Percentiles rank a stretch among this genome's conserved stretches.
Evolutionary conservation across 35 echinoderm and acorn worm species (phyloP).

Genomic region (Stichopus chloronotus): DNA sequence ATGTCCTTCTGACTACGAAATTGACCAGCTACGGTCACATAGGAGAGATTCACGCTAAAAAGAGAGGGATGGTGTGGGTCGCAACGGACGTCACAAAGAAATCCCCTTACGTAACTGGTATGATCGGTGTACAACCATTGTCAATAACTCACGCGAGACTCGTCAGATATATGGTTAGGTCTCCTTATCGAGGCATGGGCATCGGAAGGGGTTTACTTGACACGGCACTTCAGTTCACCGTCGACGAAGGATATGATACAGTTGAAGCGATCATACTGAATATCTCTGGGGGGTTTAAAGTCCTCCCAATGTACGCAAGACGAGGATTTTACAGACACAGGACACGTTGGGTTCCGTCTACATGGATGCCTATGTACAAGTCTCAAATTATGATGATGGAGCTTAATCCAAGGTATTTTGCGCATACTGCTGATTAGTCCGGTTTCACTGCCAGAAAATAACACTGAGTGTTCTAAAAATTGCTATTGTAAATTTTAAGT

Average conservation of each 20-base stretch:
- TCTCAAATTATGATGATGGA: neutral
- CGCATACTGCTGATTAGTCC: too few relatives aligned
- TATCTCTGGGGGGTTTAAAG: too few relatives aligned
- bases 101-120: neutral
- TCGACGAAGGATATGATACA: neutral
- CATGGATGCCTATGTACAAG: neutral
- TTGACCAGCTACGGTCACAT: neutral
- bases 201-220: constrained; percentile 7
- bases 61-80: too few relatives aligned
- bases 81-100: neutral
- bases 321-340: neutral
- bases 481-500: too few relatives aligned
- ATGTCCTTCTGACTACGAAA: neutral
- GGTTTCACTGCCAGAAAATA: too few relatives aligned
- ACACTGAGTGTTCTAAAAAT: too few relatives aligned
- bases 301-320: neutral
- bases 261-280: constrained; percentile 3
- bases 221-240: neutral
- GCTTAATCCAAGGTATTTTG: neutral
- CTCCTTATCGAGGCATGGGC: neutral
- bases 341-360: neutral
- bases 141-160: neutral
- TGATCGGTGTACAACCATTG: neutral
- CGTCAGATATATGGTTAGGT: neutral
- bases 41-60: neutral